These are phyloP conservation scores for Drosophila serrata DNA, from an alignment of 1,140 invertebrate genomes.

Conservation along the genomic window DNA sequence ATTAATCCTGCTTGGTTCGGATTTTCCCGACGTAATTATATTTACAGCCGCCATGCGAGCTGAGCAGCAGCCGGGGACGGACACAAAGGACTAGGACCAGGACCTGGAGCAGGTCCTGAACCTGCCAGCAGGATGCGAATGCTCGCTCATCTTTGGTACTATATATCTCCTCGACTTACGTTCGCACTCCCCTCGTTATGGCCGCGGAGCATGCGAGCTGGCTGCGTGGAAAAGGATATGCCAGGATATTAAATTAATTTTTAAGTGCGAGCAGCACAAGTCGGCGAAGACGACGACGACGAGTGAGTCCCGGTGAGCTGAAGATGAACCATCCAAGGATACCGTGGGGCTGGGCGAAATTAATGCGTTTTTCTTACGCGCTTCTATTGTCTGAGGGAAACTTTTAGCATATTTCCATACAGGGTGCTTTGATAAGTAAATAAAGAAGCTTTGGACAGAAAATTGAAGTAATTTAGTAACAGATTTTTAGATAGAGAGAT, in stretches of 20 bases:
- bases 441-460: neutral
- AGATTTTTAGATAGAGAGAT: no score
- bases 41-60: slow-evolving; percentile 80
- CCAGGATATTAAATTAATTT: slow-evolving; percentile 83
- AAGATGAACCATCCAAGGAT: slow-evolving; percentile 33
- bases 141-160: slow-evolving; percentile 43
- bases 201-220: slow-evolving; percentile 64
- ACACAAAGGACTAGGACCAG: slow-evolving; percentile 15
- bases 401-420: slow-evolving; percentile 66
- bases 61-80: slow-evolving; percentile 29
- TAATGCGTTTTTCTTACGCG: slow-evolving; percentile 79
- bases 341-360: slow-evolving; percentile 39
- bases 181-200: slow-evolving; percentile 44
- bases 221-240: slow-evolving; percentile 67
- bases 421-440: slow-evolving; percentile 42
- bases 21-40: slow-evolving; percentile 84
- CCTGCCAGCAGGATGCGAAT: slow-evolving; percentile 46
- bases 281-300: slow-evolving; percentile 32
- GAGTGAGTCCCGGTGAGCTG: slow-evolving; percentile 33
- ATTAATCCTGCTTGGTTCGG: slow-evolving; percentile 85
- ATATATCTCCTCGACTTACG: slow-evolving; percentile 22
- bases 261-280: slow-evolving; percentile 75
- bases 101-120: slow-evolving; percentile 10
- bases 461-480: no score
- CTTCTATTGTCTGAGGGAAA: slow-evolving; percentile 74